Evolutionary conservation across 1,140 invertebrate genomes (phyloP), one percentile per base, ranked within the genome.

Genomic region (Riptortus pedestris): DNA sequence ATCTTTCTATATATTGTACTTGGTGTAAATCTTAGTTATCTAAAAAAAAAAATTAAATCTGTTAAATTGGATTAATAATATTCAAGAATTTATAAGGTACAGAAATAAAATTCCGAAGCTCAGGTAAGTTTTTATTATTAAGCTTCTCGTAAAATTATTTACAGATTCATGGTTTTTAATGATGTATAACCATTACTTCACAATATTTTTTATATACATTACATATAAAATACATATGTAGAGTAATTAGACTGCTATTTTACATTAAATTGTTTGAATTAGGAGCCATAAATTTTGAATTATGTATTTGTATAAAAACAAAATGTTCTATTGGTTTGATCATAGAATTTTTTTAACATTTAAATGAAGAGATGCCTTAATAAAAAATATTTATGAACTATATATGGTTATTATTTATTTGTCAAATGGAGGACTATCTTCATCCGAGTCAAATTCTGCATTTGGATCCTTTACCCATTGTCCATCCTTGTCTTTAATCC

Each of bases 401-500:
- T 14, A 26, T n/a, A n/a, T n/a, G n/a, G n/a, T n/a, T n/a, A n/a
- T n/a, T n/a, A n/a, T 24, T 55, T 55, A 24, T 2, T 3, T 59
- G 16, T 22, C 18, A 33, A n/a, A n/a, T 59, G 57, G 28, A 59
- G 28, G 57, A 2, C n/a, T 18, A 22, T 59, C 57, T 1, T 59
- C 57, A 24, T 59, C 57, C 18, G 28, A 33, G 26, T 59, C 57
- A 33, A 59, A 59, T 59, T 59, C 57, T 0, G 57, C 57, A 33
- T 59, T 38, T 29, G n/a, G 16, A 33, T 59, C 57, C 16, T 59
- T 59, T 7, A 59, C 28, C 57, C 57, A 59, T 1, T 59, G 29
- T n/a, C 57, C 57, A 11, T 33, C 28, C 20, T 59, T n/a, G n/a
- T n/a, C n/a, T n/a, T n/a, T 59, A 33, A 59, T 59, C 57, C 57